These are phyloP conservation scores for Psammodynastes pulverulentus DNA, from an alignment of 2,113 vertebrate species.

Conservation along the genomic window DNA sequence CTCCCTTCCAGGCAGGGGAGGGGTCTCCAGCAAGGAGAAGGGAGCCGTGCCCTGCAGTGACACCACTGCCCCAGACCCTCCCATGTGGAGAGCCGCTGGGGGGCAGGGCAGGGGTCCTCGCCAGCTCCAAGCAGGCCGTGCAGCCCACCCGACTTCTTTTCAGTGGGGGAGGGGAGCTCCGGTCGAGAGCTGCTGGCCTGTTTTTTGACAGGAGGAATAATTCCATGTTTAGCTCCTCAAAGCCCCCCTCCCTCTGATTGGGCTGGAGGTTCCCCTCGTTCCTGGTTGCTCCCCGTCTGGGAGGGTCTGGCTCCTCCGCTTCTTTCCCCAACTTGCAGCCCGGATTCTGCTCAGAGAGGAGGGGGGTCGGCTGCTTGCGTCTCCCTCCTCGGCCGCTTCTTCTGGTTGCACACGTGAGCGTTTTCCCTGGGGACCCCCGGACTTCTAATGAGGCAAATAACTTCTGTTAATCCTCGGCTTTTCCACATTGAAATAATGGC, in stretches of 20 bases:
- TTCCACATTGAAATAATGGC: neutral
- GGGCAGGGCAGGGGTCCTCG: too few relatives aligned
- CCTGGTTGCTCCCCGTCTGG: neutral
- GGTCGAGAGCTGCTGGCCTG: neutral
- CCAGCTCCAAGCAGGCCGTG: neutral
- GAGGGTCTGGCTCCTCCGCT: neutral
- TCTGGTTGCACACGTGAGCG: neutral
- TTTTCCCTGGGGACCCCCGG: neutral
- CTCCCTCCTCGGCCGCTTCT: neutral
- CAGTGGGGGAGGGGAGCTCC: too few relatives aligned
- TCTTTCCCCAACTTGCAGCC: neutral
- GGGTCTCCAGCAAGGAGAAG: neutral
- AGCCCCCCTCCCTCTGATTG: neutral
- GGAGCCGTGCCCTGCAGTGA: too few relatives aligned
- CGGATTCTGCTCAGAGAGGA: neutral
- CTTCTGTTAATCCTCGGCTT: neutral
- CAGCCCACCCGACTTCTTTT: neutral
- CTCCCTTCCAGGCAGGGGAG: too few relatives aligned
- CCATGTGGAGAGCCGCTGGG: neutral
- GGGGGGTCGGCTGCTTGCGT: accelerated
- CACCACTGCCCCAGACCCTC: too few relatives aligned
- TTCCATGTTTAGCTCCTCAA: neutral
- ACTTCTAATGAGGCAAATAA: neutral
- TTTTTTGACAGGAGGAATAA: neutral
- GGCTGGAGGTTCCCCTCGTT: neutral